These are phyloP conservation scores for Thecophora atra DNA, from an alignment of 2,888 invertebrate genomes.

Conservation along the genomic window DNA sequence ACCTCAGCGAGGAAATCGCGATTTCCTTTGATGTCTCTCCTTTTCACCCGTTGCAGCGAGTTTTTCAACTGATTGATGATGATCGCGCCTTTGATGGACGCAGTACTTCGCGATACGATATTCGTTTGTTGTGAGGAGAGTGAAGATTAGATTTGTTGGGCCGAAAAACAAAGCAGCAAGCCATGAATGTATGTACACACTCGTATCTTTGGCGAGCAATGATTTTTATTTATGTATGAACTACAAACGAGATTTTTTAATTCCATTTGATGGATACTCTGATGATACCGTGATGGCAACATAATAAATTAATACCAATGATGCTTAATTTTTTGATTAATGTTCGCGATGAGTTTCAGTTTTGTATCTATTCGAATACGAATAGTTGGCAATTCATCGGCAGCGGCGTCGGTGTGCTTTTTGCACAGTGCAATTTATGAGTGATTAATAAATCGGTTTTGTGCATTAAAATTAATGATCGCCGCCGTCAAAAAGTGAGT, in stretches of 20 bases:
- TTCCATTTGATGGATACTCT: constrained; percentile 45
- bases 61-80: constrained; percentile 31
- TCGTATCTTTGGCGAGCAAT: background rate
- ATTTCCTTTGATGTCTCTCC: constrained; percentile 20
- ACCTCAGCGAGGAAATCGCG: constrained; percentile 16
- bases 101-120: constrained; percentile 11
- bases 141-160: background rate
- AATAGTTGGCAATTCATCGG: background rate
- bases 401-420: background rate
- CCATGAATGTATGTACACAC: no score
- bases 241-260: constrained; percentile 36
- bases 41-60: background rate
- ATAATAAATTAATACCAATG: constrained; percentile 63
- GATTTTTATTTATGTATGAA: constrained; percentile 27
- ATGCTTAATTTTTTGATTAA: constrained; percentile 62
- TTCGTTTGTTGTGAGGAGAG: background rate
- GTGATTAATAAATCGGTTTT: constrained; percentile 29
- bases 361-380: constrained; percentile 1
- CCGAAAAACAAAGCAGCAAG: constrained; percentile 2
- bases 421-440: constrained; percentile 9
- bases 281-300: constrained; percentile 55
- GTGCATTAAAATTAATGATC: constrained; percentile 28
- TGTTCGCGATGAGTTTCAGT: constrained; percentile 55
- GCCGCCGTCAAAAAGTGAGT: background rate
- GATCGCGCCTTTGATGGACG: constrained; percentile 29